These are phyloP conservation scores for Taenaris catops DNA, from an alignment of 2,888 invertebrate species.

Conservation along the genomic window DNA sequence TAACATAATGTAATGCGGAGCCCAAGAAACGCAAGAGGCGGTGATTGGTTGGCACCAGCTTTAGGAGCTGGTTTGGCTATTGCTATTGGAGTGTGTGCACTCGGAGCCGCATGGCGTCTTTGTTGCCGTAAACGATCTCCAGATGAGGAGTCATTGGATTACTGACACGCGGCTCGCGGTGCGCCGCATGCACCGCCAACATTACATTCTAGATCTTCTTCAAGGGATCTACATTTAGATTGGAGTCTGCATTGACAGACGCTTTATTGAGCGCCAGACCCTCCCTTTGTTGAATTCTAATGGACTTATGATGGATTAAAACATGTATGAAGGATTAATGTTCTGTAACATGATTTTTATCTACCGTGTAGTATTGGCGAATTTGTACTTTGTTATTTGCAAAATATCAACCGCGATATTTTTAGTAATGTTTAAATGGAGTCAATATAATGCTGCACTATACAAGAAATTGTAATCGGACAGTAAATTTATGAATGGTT, in stretches of 20 bases:
- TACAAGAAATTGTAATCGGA: background rate
- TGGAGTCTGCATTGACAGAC: constrained; percentile 79
- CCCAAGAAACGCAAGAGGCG: constrained; percentile 60
- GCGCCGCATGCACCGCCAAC: constrained; percentile 67
- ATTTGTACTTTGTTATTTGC: constrained; percentile 8
- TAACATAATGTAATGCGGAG: too few relatives aligned
- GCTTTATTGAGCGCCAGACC: constrained; percentile 64
- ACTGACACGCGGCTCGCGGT: constrained; percentile 80
- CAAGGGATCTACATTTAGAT: constrained; percentile 65
- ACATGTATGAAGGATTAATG: constrained; percentile 3
- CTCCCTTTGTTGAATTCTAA: constrained; percentile 48
- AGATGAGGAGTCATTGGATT: constrained; percentile 81
- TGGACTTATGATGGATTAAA: constrained; percentile 8
- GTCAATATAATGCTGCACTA: constrained; percentile 1
- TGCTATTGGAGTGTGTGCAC: constrained; percentile 75
- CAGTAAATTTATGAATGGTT: background rate
- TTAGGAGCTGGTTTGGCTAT: constrained; percentile 81
- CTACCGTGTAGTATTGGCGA: constrained; percentile 3
- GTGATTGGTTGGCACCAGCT: constrained; percentile 82
- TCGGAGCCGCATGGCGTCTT: constrained; percentile 80
- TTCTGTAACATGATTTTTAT: constrained; percentile 4
- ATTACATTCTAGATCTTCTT: constrained; percentile 60
- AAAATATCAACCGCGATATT: background rate
- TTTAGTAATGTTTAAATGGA: too few relatives aligned
- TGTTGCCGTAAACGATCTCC: constrained; percentile 81